phyloP scores from a whole-genome alignment of 2,888 invertebrate genomes.

The Ophion costatus region DNA sequence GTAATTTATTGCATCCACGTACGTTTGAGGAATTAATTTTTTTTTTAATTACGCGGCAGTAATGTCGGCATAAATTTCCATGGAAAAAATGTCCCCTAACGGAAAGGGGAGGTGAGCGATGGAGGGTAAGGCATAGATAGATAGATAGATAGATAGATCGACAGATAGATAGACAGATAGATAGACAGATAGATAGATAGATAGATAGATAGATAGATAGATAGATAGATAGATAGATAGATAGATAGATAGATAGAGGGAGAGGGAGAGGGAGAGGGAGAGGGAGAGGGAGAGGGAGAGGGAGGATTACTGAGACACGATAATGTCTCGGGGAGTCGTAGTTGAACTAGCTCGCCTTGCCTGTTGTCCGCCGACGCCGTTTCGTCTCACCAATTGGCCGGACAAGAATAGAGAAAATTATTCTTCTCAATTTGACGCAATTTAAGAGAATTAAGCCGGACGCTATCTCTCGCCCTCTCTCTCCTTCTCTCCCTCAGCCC shows the following conservation, averaged over 20 bases:
- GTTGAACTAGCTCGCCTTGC: constrained; percentile 39
- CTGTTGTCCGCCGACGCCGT: constrained; percentile 56
- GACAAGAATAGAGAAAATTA: constrained; percentile 80
- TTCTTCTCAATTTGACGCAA: constrained; percentile 80
- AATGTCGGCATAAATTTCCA: not conserved
- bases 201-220: too few relatives aligned
- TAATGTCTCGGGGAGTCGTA: constrained; percentile 35
- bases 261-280: too few relatives aligned
- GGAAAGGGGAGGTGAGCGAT: not conserved
- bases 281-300: not conserved
- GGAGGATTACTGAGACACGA: constrained; percentile 18
- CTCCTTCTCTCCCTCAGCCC: constrained; percentile 16
- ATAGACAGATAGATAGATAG: too few relatives aligned
- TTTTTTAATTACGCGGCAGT: not conserved
- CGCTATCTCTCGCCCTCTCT: constrained; percentile 48
- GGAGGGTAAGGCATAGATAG: not conserved
- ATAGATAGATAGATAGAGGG: too few relatives aligned
- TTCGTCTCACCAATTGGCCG: constrained; percentile 76
- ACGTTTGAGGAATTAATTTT: too few relatives aligned
- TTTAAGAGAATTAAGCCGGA: constrained; percentile 79
- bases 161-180: too few relatives aligned
- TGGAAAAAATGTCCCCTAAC: not conserved
- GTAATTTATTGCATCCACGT: not conserved
- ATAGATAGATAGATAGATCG: not conserved
- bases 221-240: too few relatives aligned